Percentiles rank a stretch among this genome's conserved stretches.
phyloP scores from a whole-genome alignment of 2,888 invertebrate species.

The Amphipoea oculea region DNA sequence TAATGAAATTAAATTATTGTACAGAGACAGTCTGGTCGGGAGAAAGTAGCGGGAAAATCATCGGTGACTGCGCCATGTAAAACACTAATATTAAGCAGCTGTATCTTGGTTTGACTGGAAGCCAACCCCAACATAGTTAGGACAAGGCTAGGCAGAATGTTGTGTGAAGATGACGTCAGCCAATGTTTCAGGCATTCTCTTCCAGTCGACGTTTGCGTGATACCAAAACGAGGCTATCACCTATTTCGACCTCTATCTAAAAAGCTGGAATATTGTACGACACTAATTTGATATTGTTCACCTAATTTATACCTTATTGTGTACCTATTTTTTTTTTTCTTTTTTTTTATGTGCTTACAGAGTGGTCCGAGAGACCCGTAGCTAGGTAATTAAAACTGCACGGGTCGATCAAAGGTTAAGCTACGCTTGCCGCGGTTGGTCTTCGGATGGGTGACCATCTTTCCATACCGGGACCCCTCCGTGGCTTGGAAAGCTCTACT shows the following conservation, averaged over 20 bases:
- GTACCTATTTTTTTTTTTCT: background rate
- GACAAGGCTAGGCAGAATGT: too few relatives aligned
- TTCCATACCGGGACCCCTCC: too few relatives aligned
- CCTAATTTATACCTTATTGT: too few relatives aligned
- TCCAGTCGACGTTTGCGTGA: background rate
- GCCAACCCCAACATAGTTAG: too few relatives aligned
- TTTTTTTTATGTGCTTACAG: background rate
- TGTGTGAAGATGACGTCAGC: too few relatives aligned
- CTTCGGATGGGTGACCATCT: too few relatives aligned
- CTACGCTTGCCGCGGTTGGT: background rate
- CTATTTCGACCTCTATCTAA: background rate
- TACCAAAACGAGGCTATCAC: background rate
- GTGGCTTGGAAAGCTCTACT: background rate
- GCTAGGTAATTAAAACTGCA: too few relatives aligned
- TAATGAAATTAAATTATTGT: background rate
- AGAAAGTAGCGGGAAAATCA: constrained; percentile 73
- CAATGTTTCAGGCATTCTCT: background rate
- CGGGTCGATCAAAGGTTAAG: background rate
- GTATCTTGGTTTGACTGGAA: too few relatives aligned
- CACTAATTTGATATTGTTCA: background rate
- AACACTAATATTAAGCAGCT: background rate
- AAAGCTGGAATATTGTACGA: background rate
- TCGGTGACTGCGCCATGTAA: constrained; percentile 49
- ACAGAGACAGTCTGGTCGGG: constrained; percentile 62
- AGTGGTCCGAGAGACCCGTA: too few relatives aligned